These are phyloP conservation scores for Luperina nickerlii DNA, from an alignment of 2,888 invertebrate genomes.

Conservation along the genomic window DNA sequence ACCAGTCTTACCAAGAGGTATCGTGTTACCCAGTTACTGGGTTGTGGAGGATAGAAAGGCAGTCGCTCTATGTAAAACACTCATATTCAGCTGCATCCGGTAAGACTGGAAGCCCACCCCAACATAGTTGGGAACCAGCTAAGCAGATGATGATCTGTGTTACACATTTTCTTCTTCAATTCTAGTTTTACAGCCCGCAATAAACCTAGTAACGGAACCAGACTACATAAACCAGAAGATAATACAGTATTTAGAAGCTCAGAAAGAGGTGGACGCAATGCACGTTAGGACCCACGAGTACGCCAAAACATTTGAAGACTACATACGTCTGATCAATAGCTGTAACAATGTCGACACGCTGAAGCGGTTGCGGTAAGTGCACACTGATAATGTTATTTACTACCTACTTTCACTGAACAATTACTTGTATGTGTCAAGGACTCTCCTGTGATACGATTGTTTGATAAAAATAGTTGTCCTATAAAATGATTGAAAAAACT, in stretches of 20 bases:
- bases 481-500: slow-evolving; percentile 17
- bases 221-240: slow-evolving; percentile 97
- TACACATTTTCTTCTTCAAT: slow-evolving; percentile 56
- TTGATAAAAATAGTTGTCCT: slow-evolving; percentile 26
- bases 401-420: slow-evolving; percentile 64
- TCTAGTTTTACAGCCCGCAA: slow-evolving; percentile 94
- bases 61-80: neutral
- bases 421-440: slow-evolving; percentile 54
- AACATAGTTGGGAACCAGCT: neutral
- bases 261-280: slow-evolving; percentile 94
- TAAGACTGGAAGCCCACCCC: too few relatives aligned
- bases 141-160: neutral
- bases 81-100: too few relatives aligned
- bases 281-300: slow-evolving; percentile 96
- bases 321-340: slow-evolving; percentile 95
- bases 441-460: slow-evolving; percentile 36
- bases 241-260: slow-evolving; percentile 95
- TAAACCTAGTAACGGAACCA: slow-evolving; percentile 96
- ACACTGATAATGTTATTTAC: slow-evolving; percentile 62
- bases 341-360: slow-evolving; percentile 95
- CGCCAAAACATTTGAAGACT: slow-evolving; percentile 97
- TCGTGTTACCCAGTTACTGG: neutral
- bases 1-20: neutral
- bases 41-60: neutral
- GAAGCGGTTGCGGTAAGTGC: slow-evolving; percentile 93